Base-by-base conservation (phyloP, 1,140 invertebrate species). In the Lethrus apterus region DNA sequence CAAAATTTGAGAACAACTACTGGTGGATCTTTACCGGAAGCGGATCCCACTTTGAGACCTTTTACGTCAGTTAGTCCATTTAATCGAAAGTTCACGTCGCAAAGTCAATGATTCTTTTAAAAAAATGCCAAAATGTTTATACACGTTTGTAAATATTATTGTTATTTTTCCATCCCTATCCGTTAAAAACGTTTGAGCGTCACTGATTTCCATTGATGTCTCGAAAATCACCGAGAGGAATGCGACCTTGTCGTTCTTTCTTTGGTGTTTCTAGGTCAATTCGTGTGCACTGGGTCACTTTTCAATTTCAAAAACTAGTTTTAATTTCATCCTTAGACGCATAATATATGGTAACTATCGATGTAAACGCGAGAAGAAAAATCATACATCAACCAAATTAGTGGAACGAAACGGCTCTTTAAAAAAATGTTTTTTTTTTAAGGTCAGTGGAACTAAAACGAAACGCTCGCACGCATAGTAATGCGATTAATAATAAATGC, bases 1-100 rank as follows among this genome's bases (percentile, higher is more conserved):
- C 35, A 54, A 26, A 43, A 59, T 29, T 31, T 33, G 24, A 44
- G 57, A 43, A 52, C 51, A 14, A 52, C 55, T 23, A 59, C 59
- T 10, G 55, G 58, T 29, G 59, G 57, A 31, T 58, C 55, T n/a
- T 45, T 55, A 10, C 45, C 53, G 8, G 53, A 54, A 44, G 57
- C 59, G 7, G 59, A 63, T 54, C 61, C 57, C 40, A 52, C 59
- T 5, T 45, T 56, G 29, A 42, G 61, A 31, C 61, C 61, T 4
- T 56, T 57, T 34, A 63, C 61, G 3, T 59, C 59, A 19, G 52
- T 63, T 19, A 57, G 48, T 46, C 48, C 53, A 8, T 51, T 44
- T 21, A 23, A 45, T 29, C 41, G 46, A 29, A 47, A 44, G 8
- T 48, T 40, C 21, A 46, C 43, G 5, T 50, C 54, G 13, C 43